Evolutionary conservation across 1,140 invertebrate genomes (phyloP).

Genomic region (Halesus radiatus): DNA sequence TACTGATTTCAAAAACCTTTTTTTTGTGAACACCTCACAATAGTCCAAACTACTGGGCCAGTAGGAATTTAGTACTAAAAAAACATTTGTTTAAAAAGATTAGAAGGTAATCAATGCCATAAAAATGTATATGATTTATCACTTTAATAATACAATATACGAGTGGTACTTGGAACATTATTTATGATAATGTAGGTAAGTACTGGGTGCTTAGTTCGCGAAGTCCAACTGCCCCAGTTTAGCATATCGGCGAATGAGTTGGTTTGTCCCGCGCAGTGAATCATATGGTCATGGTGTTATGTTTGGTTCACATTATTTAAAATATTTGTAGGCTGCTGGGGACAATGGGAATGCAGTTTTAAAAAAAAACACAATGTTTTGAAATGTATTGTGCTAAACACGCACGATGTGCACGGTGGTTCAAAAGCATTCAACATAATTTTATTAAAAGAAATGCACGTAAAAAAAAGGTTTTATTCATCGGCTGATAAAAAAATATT

Average conservation of each 20-base stretch:
- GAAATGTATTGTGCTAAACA: conserved; percentile 18
- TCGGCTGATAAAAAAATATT: too few species aligned
- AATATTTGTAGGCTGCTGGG: background rate
- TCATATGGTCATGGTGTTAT: too few species aligned
- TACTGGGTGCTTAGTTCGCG: background rate
- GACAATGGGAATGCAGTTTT: background rate
- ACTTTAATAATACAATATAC: background rate
- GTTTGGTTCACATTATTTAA: background rate
- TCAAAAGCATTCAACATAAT: background rate
- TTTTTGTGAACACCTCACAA: too few species aligned
- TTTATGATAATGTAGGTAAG: background rate
- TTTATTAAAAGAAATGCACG: too few species aligned
- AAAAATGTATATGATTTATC: background rate
- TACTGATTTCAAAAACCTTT: too few species aligned
- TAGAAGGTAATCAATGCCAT: background rate
- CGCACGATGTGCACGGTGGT: conserved; percentile 6
- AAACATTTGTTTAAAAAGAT: background rate
- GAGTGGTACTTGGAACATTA: background rate
- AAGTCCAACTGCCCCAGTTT: background rate
- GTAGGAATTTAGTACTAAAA: too few species aligned
- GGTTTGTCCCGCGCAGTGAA: background rate
- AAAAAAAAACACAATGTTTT: conserved; percentile 10
- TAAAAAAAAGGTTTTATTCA: too few species aligned
- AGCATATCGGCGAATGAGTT: background rate
- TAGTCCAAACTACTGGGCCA: too few species aligned